These are phyloP conservation scores for Erebia ligea DNA, from an alignment of 2,888 invertebrate species.

Conservation along the genomic window DNA sequence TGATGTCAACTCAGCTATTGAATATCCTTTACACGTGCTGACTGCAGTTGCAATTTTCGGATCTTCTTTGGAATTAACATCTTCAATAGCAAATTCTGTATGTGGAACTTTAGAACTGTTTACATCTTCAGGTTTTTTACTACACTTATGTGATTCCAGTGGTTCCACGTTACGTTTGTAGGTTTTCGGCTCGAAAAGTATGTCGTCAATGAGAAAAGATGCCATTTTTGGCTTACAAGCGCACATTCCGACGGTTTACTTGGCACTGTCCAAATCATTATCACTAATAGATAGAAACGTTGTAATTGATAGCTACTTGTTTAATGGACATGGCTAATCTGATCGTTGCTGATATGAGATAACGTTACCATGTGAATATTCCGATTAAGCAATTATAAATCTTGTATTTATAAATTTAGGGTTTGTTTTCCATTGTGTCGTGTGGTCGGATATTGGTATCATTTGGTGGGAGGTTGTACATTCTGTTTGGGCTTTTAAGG, in stretches of 20 bases:
- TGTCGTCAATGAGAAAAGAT: constrained; percentile 74
- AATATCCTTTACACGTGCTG: neutral
- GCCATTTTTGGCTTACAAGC: constrained; percentile 74
- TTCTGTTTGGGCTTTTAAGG: constrained; percentile 44
- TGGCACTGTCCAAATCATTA: constrained; percentile 72
- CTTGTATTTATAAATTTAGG: neutral
- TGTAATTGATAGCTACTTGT: constrained; percentile 80
- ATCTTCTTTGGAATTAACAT: neutral
- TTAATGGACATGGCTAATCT: constrained; percentile 76
- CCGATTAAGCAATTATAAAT: constrained; percentile 7
- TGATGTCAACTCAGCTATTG: neutral
- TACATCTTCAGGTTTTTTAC: constrained; percentile 1
- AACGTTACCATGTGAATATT: constrained; percentile 19
- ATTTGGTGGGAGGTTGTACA: constrained; percentile 26
- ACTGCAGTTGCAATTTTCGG: neutral
- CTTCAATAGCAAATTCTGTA: neutral
- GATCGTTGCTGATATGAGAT: constrained; percentile 47
- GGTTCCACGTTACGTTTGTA: constrained; percentile 61
- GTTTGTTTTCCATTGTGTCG: constrained; percentile 2
- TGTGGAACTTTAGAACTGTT: neutral
- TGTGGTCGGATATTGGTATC: neutral
- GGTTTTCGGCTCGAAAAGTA: constrained; percentile 63
- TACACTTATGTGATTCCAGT: constrained; percentile 56
- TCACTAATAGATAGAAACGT: constrained; percentile 61
- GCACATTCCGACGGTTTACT: constrained; percentile 66